Evolutionary conservation across 2,888 invertebrate species (phyloP).

Genomic region (Lagria hirta): DNA sequence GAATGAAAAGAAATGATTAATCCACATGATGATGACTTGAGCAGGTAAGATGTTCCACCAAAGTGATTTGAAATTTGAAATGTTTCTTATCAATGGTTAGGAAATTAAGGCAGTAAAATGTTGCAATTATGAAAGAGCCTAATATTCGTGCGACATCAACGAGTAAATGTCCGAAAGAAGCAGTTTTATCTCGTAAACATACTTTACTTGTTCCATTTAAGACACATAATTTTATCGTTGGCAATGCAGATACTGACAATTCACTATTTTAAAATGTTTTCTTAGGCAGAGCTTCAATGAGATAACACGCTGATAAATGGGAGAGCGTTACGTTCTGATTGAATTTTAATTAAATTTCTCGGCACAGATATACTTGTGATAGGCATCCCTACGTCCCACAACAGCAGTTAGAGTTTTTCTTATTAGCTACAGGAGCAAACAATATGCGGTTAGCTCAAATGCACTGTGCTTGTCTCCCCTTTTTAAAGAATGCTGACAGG

Average conservation of each 20-base stretch:
- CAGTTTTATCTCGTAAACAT: slow-evolving; percentile 49
- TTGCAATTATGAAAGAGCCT: slow-evolving; percentile 37
- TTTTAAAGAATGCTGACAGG: slow-evolving; percentile 57
- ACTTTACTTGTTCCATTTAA: slow-evolving; percentile 46
- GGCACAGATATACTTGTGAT: slow-evolving; percentile 50
- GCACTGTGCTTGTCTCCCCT: slow-evolving; percentile 52
- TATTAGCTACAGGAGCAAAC: slow-evolving; percentile 52
- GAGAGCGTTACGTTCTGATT: slow-evolving; percentile 53
- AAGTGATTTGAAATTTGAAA: slow-evolving; percentile 19
- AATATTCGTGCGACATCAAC: slow-evolving; percentile 43
- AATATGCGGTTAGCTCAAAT: slow-evolving; percentile 53
- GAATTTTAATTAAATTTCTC: slow-evolving; percentile 56
- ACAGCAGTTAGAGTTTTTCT: slow-evolving; percentile 53
- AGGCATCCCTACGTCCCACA: slow-evolving; percentile 44
- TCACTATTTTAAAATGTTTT: slow-evolving; percentile 55
- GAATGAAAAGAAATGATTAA: slow-evolving; percentile 8
- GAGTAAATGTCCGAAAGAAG: slow-evolving; percentile 40
- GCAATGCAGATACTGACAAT: slow-evolving; percentile 50
- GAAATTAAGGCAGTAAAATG: slow-evolving; percentile 49
- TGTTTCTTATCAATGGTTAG: slow-evolving; percentile 30
- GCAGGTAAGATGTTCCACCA: slow-evolving; percentile 19
- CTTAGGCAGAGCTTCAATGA: slow-evolving; percentile 50
- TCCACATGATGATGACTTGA: slow-evolving; percentile 7
- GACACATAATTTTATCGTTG: slow-evolving; percentile 47
- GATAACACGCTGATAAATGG: slow-evolving; percentile 54